These are phyloP conservation scores for Oppia nitens DNA, from an alignment of 1,140 invertebrate species.

Conservation along the genomic window DNA sequence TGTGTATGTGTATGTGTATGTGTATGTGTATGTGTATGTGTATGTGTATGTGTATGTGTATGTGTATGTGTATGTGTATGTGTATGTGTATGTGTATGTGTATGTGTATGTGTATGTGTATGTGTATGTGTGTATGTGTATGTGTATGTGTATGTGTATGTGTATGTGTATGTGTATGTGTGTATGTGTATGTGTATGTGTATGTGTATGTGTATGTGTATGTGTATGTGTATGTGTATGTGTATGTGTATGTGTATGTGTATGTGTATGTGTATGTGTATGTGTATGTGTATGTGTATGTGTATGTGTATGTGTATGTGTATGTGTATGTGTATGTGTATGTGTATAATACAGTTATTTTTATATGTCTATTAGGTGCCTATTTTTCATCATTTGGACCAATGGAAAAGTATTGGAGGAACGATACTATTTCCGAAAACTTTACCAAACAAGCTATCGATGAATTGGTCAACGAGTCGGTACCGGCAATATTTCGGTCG, in stretches of 20 bases:
- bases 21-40: conserved; percentile 84
- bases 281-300: conserved; percentile 85
- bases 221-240: conserved; percentile 83
- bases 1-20: conserved; percentile 81
- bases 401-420: neutral
- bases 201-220: conserved; percentile 90
- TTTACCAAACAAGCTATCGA: conserved; percentile 3
- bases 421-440: neutral
- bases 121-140: conserved; percentile 87
- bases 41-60: conserved; percentile 90
- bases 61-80: conserved; percentile 83
- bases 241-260: conserved; percentile 82
- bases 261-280: conserved; percentile 88
- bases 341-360: too few relatives aligned
- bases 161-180: conserved; percentile 86
- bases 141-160: conserved; percentile 85
- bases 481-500: neutral
- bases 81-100: conserved; percentile 82
- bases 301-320: conserved; percentile 84
- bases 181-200: conserved; percentile 84
- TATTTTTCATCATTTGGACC: conserved; percentile 1
- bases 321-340: too few relatives aligned
- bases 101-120: conserved; percentile 93
- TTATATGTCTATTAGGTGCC: conserved; percentile 2
- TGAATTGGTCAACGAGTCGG: neutral